phyloP scores from a whole-genome alignment of 2,113 vertebrate genomes.

The Chitala chitala region DNA sequence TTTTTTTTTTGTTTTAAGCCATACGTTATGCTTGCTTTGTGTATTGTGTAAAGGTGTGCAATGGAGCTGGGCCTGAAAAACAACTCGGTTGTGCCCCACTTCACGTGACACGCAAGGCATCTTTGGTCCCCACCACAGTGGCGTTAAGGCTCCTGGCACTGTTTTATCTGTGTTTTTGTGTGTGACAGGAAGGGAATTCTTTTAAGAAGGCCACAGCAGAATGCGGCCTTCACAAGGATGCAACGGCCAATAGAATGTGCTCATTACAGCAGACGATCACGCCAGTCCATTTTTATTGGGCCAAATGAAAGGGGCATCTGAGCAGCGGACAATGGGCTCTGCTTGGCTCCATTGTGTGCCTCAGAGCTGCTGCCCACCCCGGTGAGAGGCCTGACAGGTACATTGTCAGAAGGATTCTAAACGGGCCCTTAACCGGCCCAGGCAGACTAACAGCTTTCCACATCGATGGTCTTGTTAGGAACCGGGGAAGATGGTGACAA shows the following conservation, averaged over 20 bases:
- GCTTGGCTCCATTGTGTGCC: constrained; percentile 26
- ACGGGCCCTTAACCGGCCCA: not conserved
- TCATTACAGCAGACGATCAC: not conserved
- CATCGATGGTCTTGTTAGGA: constrained; percentile 30
- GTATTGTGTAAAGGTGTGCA: too few species aligned
- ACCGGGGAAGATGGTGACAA: constrained; percentile 31
- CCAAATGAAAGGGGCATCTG: constrained; percentile 28
- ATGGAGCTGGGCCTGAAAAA: too few species aligned
- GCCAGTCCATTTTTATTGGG: constrained; percentile 23
- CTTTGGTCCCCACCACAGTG: too few species aligned
- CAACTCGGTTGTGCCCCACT: too few species aligned
- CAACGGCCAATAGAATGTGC: constrained; percentile 10
- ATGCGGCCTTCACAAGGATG: too few species aligned
- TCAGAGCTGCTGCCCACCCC: constrained; percentile 27
- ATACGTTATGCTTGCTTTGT: too few species aligned
- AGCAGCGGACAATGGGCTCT: constrained; percentile 29
- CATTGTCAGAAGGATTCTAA: constrained; percentile 30
- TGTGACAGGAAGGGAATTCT: too few species aligned
- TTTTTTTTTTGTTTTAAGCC: too few species aligned
- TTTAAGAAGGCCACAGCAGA: too few species aligned
- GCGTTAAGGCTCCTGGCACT: too few species aligned
- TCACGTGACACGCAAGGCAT: too few species aligned
- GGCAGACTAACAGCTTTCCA: constrained; percentile 31
- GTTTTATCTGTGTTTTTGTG: too few species aligned
- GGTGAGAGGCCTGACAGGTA: constrained; percentile 43